Evolutionary conservation across 2,888 invertebrate genomes (phyloP).

Genomic region (Bedellia somnulentella): DNA sequence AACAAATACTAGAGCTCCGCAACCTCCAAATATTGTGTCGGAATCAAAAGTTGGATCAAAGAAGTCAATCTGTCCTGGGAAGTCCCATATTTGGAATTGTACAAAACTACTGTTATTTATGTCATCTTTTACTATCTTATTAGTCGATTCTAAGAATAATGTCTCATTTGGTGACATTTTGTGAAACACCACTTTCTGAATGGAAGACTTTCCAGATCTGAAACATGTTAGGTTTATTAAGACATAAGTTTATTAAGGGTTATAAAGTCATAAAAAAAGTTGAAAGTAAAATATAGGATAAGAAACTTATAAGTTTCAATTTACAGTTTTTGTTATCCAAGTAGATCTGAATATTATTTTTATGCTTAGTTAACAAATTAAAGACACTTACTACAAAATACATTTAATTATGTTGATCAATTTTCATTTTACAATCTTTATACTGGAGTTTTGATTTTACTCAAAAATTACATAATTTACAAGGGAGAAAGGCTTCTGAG

Average conservation of each 20-base stretch:
- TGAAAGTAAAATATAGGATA: not conserved
- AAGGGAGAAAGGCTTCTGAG: too few relatives aligned
- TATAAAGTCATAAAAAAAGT: not conserved
- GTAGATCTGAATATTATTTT: too few relatives aligned
- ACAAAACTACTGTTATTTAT: slow-evolving; percentile 96
- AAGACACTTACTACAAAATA: too few relatives aligned
- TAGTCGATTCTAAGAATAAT: slow-evolving; percentile 95
- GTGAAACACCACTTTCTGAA: slow-evolving; percentile 99
- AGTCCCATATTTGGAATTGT: slow-evolving; percentile 99
- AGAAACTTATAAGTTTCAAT: too few relatives aligned
- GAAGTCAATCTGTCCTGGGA: slow-evolving; percentile 98
- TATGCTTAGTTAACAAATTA: too few relatives aligned
- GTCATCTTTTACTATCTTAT: slow-evolving; percentile 97
- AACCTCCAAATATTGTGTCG: slow-evolving; percentile 94
- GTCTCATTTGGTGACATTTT: slow-evolving; percentile 99
- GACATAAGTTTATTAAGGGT: slow-evolving; percentile 5
- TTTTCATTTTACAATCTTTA: too few relatives aligned
- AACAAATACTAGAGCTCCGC: slow-evolving; percentile 97
- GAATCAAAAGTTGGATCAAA: slow-evolving; percentile 96
- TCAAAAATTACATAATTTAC: too few relatives aligned
- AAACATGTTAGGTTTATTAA: slow-evolving; percentile 19
- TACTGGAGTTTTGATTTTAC: too few relatives aligned
- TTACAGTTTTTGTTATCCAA: too few relatives aligned
- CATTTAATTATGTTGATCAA: too few relatives aligned
- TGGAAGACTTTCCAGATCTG: slow-evolving; percentile 98